Evolutionary conservation across 2,113 vertebrate genomes (phyloP).

Genomic region (Ranitomeya variabilis): DNA sequence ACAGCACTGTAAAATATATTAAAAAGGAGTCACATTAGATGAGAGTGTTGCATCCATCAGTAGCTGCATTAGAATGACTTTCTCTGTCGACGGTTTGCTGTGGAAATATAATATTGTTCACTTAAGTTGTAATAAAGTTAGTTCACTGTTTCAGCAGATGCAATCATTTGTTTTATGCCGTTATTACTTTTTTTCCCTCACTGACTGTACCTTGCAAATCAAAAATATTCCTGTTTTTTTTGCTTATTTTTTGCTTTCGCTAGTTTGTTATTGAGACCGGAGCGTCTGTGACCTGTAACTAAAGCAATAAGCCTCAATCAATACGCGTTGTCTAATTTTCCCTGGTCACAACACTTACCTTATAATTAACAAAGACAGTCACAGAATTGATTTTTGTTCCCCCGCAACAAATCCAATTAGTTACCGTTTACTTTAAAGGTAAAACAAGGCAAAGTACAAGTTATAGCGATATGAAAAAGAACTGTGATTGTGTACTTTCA

Average conservation of each 20-base stretch:
- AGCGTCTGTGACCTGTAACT: background rate
- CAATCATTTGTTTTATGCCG: constrained; percentile 41
- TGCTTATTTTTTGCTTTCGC: background rate
- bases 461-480: too few relatives aligned
- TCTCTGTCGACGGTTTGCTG: constrained; percentile 37
- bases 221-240: constrained; percentile 1
- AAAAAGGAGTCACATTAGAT: constrained; percentile 54
- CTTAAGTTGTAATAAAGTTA: constrained; percentile 53
- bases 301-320: background rate
- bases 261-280: background rate
- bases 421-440: background rate
- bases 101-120: constrained; percentile 49
- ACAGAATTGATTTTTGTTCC: constrained; percentile 12
- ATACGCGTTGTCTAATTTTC: constrained; percentile 25
- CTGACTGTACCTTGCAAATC: constrained; percentile 13
- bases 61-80: background rate
- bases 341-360: constrained; percentile 34
- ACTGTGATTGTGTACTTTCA: background rate
- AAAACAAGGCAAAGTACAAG: constrained; percentile 1
- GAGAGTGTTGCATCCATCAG: constrained; percentile 45
- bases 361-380: constrained; percentile 43
- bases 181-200: constrained; percentile 35
- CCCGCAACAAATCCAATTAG: constrained; percentile 25
- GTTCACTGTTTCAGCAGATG: constrained; percentile 40
- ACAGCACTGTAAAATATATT: constrained; percentile 47